Base-by-base conservation (phyloP, 1,140 invertebrate species). In the Cataglyphis hispanica region DNA sequence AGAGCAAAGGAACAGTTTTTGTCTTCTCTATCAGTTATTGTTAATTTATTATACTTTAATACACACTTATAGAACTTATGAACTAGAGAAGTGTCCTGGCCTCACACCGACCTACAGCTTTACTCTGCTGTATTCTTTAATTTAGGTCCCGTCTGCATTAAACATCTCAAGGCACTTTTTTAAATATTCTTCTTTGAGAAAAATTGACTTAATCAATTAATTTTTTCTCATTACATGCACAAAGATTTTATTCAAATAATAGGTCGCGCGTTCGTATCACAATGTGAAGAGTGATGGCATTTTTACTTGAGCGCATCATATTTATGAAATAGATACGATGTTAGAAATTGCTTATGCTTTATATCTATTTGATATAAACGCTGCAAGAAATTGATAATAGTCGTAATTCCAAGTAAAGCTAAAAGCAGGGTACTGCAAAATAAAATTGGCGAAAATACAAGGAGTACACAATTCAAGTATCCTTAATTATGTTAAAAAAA, bases 1-100 rank as follows among this genome's bases (percentile, higher is more conserved):
- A 86, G 63, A 86, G n/a, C 60, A 70, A 85, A 74, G 72, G 80
- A 84, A 86, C n/a, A 86, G 40, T 60, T 85, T 58, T 70, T 69
- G 56, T 85, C 53, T 69, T 43, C 31, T 86, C 40, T 87, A 83
- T 85, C 75, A 80, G 46, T 89, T 81, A 83, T 85, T 80, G 75
- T 84, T 89, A 85, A 90, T 90, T 91, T 90, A 87, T 89, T 91
- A 91, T 91, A 86, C 61, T 83, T 70, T 86, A 91, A 46, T 81
- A 88, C 86, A 89, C 46, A 87, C 85, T 87, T 93, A 88, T 91
- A 80, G 84, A 93, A 90, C 92, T 94, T 94, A 94, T 70, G 88
- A 92, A 89, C 92, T 93, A 93, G 88, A 93, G 92, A 93, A 93
- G 92, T 93, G 91, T 93, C 89, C 92, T 89, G 89, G 92, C 93